Percentiles rank a stretch among this genome's conserved stretches.
Conservation (phyloP, 2,888 invertebrate species). For the Brachyptera risi region DNA sequence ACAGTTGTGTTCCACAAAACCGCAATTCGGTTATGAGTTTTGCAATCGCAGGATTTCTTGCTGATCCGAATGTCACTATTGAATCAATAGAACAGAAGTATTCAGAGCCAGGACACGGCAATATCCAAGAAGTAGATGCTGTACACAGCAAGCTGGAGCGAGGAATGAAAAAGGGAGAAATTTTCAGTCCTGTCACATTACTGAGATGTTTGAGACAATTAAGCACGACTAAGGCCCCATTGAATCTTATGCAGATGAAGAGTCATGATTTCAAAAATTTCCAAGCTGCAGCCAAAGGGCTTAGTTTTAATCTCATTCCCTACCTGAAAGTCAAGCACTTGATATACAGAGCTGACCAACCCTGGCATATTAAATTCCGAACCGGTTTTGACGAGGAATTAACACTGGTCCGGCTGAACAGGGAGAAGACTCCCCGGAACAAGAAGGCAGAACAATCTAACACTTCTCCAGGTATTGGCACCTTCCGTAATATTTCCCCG, state of each 20-base stretch:
- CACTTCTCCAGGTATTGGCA: too few relatives aligned
- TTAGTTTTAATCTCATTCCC: neutral
- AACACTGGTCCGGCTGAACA: neutral
- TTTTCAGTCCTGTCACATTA: neutral
- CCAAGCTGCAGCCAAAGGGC: neutral
- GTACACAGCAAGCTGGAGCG: neutral
- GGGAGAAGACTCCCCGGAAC: neutral
- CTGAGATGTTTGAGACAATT: neutral
- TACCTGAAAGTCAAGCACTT: neutral
- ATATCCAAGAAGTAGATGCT: slow-evolving; percentile 12
- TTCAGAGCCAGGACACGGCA: slow-evolving; percentile 7
- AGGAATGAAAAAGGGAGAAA: neutral
- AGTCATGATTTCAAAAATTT: slow-evolving; percentile 51
- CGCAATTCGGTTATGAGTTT: neutral
- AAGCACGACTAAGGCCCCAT: neutral
- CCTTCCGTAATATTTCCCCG: neutral
- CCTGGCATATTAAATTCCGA: neutral
- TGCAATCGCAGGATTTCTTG: neutral
- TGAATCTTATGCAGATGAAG: neutral
- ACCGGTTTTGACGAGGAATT: neutral
- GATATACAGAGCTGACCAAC: neutral
- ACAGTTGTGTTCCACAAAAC: slow-evolving; percentile 11
- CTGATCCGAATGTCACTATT: neutral
- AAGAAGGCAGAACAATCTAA: too few relatives aligned
- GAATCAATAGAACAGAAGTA: slow-evolving; percentile 8